A percentile compares a stretch with the other conserved stretches of the same genome.
Conservation (phyloP, 2,797 vertebrate genomes). For the Adelosebastes latens region DNA sequence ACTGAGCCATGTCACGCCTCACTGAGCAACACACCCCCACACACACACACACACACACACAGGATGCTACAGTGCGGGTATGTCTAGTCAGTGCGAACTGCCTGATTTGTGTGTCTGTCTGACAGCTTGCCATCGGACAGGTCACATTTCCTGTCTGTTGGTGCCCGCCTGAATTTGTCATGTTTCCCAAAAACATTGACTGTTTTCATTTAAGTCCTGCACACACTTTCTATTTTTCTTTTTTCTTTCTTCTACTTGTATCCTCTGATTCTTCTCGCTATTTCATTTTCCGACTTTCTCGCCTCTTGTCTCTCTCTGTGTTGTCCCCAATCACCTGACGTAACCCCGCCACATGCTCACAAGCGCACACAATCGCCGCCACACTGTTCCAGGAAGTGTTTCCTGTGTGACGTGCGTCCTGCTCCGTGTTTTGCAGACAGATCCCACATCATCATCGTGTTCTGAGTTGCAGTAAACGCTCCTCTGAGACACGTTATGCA, state of each 20-base stretch:
- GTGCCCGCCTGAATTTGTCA: neutral
- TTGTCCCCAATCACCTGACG: slow-evolving; percentile 5
- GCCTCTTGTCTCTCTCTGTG: neutral
- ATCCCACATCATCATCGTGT: neutral
- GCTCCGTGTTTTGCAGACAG: slow-evolving; percentile 38
- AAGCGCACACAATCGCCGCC: slow-evolving; percentile 1
- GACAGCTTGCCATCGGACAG: neutral
- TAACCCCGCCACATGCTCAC: neutral
- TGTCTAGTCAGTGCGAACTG: slow-evolving; percentile 25
- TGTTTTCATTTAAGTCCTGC: neutral
- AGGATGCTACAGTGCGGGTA: slow-evolving; percentile 6
- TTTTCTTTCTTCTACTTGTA: neutral
- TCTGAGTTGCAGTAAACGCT: neutral
- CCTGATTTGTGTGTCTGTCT: slow-evolving; percentile 6
- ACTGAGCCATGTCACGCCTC: slow-evolving; percentile 5
- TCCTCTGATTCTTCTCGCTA: neutral
- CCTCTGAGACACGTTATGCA: neutral
- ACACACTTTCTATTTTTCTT: neutral
- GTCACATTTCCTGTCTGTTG: slow-evolving; percentile 25
- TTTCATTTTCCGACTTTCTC: neutral
- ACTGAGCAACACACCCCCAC: slow-evolving; percentile 5
- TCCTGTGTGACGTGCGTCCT: slow-evolving; percentile 70
- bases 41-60: slow-evolving; percentile 4
- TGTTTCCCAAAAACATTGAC: neutral
- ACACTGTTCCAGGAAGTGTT: slow-evolving; percentile 66